Percentiles rank a stretch among this genome's conserved stretches.
Conservation (phyloP, 1,140 invertebrate species). For the Achatina immaculata region DNA sequence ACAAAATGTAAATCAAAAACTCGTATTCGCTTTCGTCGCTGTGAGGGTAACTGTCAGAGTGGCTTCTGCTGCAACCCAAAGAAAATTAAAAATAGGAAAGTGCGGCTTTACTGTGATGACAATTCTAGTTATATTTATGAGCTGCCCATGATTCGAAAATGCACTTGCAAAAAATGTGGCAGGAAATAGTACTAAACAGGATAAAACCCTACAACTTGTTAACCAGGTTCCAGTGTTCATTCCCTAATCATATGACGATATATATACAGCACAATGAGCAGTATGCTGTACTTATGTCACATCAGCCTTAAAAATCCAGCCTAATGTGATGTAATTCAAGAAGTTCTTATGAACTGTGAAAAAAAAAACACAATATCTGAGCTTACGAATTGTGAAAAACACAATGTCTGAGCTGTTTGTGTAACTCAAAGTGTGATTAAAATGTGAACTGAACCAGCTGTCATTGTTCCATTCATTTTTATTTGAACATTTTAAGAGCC, state of each 20-base stretch:
- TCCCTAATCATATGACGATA: background rate
- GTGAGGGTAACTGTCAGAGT: constrained; percentile 68
- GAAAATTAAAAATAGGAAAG: constrained; percentile 91
- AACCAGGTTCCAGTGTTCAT: background rate
- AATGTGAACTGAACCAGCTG: too few species aligned
- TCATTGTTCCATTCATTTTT: too few species aligned
- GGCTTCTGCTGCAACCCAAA: constrained; percentile 86
- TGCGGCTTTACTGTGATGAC: constrained; percentile 91
- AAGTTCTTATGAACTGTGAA: background rate
- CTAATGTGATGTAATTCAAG: background rate
- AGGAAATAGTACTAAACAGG: background rate
- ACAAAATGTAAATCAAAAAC: constrained; percentile 63
- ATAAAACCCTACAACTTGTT: background rate
- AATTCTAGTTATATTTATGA: constrained; percentile 94
- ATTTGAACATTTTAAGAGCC: too few species aligned
- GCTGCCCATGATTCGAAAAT: constrained; percentile 95
- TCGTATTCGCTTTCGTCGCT: constrained; percentile 62
- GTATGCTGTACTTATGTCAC: background rate
- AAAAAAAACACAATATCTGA: too few species aligned
- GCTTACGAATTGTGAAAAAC: too few species aligned
- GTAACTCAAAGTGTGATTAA: too few species aligned
- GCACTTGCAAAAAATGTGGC: constrained; percentile 67
- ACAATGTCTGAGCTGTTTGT: too few species aligned
- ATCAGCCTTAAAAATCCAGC: background rate
- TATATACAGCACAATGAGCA: background rate